These are phyloP conservation scores for Crotalus tigris DNA, from an alignment of 2,113 vertebrate genomes.

Conservation along the genomic window DNA sequence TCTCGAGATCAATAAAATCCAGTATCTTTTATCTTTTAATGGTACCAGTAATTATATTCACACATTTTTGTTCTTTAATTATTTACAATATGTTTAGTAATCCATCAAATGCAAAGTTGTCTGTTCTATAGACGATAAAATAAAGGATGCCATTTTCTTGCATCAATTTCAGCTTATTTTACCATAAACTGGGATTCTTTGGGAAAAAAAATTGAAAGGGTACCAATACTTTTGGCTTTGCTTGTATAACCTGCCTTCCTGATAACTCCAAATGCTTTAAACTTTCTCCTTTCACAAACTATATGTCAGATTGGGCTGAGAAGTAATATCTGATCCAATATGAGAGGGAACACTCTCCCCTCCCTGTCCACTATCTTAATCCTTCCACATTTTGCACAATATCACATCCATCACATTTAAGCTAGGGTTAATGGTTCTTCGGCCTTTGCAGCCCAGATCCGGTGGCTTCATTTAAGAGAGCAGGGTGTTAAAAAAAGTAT, in stretches of 20 bases:
- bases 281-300: not conserved
- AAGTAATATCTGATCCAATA: not conserved
- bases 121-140: not conserved
- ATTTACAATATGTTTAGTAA: not conserved
- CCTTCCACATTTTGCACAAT: not conserved
- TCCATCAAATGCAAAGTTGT: not conserved
- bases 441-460: not conserved
- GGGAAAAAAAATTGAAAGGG: not conserved
- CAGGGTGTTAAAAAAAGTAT: not conserved
- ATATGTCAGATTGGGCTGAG: not conserved
- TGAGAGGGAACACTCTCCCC: not conserved
- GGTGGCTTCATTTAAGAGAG: not conserved
- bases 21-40: not conserved
- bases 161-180: not conserved
- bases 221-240: not conserved
- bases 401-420: not conserved
- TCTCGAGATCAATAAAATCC: not conserved
- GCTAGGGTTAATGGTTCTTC: not conserved
- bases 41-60: not conserved
- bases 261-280: not conserved
- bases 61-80: not conserved
- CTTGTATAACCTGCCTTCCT: not conserved
- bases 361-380: not conserved
- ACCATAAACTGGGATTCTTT: not conserved
- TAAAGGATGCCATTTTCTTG: not conserved